Evolutionary conservation across 2,797 vertebrate genomes (phyloP).

Genomic region (Poeciliopsis paucimaculata): DNA sequence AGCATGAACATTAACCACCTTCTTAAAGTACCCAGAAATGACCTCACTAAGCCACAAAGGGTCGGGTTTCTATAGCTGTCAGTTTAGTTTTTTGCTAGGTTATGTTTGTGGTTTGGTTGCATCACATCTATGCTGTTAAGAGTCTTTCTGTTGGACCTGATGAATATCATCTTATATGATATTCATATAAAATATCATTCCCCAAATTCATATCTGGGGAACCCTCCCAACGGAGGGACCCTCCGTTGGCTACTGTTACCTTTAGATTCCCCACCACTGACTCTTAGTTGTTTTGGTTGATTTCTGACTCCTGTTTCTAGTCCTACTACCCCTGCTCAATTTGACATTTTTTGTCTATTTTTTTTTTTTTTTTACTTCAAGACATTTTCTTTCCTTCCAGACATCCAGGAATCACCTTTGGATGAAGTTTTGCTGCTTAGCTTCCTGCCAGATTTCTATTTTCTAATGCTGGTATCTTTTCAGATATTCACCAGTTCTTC

Average conservation of each 20-base stretch:
- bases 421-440: neutral
- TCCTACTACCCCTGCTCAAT: neutral
- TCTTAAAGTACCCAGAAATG: neutral
- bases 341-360: neutral
- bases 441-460: neutral
- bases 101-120: neutral
- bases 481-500: neutral
- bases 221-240: no score
- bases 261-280: neutral
- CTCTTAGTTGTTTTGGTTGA: neutral
- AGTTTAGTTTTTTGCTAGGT: neutral
- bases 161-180: neutral
- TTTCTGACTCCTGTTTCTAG: neutral
- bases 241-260: neutral
- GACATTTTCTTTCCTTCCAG: neutral
- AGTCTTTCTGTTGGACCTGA: neutral
- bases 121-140: neutral
- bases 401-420: neutral
- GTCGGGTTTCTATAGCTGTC: neutral
- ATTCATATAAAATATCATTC: no score
- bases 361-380: neutral
- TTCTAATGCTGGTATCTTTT: neutral
- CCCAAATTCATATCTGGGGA: no score
- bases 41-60: neutral
- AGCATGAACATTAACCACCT: neutral